These are phyloP conservation scores for Spicauda simplicius DNA, from an alignment of 2,888 invertebrate species.

Conservation along the genomic window DNA sequence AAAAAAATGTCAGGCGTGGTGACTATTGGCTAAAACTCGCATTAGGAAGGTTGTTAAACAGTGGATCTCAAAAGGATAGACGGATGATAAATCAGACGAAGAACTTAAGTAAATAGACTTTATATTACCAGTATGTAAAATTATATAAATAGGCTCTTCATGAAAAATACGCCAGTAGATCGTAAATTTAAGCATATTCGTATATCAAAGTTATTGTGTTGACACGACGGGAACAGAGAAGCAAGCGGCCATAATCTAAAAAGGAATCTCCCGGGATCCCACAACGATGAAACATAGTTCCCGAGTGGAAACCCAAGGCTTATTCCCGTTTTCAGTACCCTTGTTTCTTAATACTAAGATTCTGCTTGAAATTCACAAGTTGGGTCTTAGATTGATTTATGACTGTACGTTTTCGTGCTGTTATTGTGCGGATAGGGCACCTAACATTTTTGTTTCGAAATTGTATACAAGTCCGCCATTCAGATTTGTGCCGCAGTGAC, in stretches of 20 bases:
- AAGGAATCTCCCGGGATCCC: slow-evolving; percentile 36
- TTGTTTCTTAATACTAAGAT: slow-evolving; percentile 2
- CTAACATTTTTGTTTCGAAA: too few relatives aligned
- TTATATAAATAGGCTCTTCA: slow-evolving; percentile 1
- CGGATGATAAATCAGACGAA: too few relatives aligned
- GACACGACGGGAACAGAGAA: slow-evolving; percentile 26
- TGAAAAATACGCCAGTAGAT: background rate
- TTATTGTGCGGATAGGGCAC: too few relatives aligned
- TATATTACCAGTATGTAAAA: background rate
- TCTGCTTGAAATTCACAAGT: background rate
- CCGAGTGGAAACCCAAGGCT: slow-evolving; percentile 11
- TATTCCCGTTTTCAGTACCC: slow-evolving; percentile 18
- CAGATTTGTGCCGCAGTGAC: too few relatives aligned
- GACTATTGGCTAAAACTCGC: too few relatives aligned
- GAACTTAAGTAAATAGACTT: background rate
- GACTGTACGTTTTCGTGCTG: background rate
- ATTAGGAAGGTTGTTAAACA: too few relatives aligned
- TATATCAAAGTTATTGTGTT: slow-evolving; percentile 20
- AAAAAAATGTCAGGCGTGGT: too few relatives aligned
- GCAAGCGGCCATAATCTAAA: slow-evolving; percentile 41
- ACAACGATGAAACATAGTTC: slow-evolving; percentile 20
- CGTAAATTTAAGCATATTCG: slow-evolving; percentile 19
- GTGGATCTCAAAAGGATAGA: too few relatives aligned
- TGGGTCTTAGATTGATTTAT: background rate
- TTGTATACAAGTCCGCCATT: too few relatives aligned